phyloP scores from a whole-genome alignment of 1,140 invertebrate genomes.

The Drosophila pectinifera region DNA sequence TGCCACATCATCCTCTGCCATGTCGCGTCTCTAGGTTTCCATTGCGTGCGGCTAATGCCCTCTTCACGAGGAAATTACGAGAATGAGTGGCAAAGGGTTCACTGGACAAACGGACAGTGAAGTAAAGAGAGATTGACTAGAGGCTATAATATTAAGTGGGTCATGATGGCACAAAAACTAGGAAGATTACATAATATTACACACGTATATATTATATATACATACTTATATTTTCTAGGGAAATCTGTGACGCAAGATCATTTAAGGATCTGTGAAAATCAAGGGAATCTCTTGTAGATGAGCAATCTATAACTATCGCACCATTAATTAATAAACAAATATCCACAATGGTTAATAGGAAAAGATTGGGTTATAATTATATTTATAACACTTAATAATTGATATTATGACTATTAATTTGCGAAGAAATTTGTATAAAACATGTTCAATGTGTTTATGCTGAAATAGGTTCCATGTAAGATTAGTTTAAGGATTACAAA shows the following conservation, averaged over 20 bases:
- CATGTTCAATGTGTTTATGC: background rate
- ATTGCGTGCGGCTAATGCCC: slow-evolving; percentile 43
- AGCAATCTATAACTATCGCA: background rate
- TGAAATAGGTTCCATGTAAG: background rate
- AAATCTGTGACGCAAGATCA: background rate
- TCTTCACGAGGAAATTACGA: slow-evolving; percentile 7
- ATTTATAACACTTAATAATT: too few species aligned
- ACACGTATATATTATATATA: too few species aligned
- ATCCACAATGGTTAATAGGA: background rate
- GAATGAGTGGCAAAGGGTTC: slow-evolving; percentile 4
- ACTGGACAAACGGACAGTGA: background rate
- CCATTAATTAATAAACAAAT: background rate
- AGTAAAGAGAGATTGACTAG: background rate
- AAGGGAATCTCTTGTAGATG: background rate
- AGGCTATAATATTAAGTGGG: slow-evolving; percentile 2
- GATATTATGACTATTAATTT: background rate
- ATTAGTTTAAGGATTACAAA: background rate
- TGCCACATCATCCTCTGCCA: slow-evolving; percentile 10
- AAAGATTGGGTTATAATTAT: too few species aligned
- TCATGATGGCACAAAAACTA: background rate
- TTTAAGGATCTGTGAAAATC: background rate
- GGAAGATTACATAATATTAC: too few species aligned
- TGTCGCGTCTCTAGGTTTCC: slow-evolving; percentile 14
- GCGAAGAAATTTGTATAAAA: background rate
- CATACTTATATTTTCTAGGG: background rate